These are phyloP conservation scores for Pangasius djambal DNA, from an alignment of 2,797 vertebrate species.

Conservation along the genomic window DNA sequence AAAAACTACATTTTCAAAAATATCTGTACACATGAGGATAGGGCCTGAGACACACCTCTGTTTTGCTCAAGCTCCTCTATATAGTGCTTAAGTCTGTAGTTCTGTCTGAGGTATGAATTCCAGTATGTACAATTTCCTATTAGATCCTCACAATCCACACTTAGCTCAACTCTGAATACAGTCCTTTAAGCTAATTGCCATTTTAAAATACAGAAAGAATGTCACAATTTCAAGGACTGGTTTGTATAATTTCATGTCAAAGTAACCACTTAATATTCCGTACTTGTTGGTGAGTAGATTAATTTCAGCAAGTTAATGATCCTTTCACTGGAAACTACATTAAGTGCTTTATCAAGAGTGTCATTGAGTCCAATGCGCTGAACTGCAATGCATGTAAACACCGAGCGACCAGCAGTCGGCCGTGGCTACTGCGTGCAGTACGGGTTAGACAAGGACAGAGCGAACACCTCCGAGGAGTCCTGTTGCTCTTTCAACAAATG, in stretches of 20 bases:
- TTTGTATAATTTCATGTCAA: background rate
- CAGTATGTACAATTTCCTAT: too few species aligned
- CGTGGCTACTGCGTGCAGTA: background rate
- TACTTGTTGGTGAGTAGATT: constrained; percentile 42
- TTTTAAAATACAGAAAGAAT: background rate
- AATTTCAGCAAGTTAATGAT: constrained; percentile 54
- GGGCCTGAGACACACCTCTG: too few species aligned
- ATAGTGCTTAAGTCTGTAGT: background rate
- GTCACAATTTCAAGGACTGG: background rate
- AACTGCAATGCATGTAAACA: constrained; percentile 34
- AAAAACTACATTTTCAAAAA: too few species aligned
- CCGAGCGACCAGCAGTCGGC: constrained; percentile 10
- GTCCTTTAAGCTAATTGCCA: background rate
- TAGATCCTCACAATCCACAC: background rate
- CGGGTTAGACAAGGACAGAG: background rate
- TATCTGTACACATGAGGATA: too few species aligned
- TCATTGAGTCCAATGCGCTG: constrained; percentile 8
- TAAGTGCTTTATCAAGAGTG: constrained; percentile 51
- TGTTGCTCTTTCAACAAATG: background rate
- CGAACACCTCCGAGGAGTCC: background rate
- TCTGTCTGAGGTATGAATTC: background rate
- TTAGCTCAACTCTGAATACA: background rate
- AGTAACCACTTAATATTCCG: constrained; percentile 44
- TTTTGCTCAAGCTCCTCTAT: background rate
- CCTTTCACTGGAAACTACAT: constrained; percentile 48